These are phyloP conservation scores for Lepas anatifera DNA, from an alignment of 2,888 invertebrate species.

Conservation along the genomic window DNA sequence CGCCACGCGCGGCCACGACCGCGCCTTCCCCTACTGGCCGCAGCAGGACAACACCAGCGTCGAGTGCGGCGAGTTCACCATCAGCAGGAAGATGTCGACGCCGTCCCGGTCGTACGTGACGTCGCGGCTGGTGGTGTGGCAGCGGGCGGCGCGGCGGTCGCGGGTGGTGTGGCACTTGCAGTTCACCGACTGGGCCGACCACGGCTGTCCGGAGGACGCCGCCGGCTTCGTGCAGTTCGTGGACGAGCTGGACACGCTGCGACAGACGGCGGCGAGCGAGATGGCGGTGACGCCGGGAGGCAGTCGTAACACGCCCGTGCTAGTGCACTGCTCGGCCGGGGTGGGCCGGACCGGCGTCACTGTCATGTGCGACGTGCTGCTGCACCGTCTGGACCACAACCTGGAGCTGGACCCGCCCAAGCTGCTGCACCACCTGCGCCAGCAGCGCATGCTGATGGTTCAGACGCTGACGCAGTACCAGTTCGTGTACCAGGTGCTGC, in stretches of 20 bases:
- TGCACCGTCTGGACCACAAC: conserved; percentile 71
- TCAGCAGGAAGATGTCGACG: conserved; percentile 51
- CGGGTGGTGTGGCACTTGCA: conserved; percentile 63
- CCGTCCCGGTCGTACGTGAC: conserved; percentile 22
- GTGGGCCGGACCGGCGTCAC: conserved; percentile 65
- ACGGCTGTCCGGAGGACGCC: conserved; percentile 51
- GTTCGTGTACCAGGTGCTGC: conserved; percentile 70
- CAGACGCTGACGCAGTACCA: conserved; percentile 80
- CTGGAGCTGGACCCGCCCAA: conserved; percentile 37
- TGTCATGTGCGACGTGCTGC: conserved; percentile 61
- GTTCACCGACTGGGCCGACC: conserved; percentile 60
- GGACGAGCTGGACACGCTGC: conserved; percentile 71
- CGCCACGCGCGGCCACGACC: conserved; percentile 29
- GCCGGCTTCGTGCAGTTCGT: conserved; percentile 64
- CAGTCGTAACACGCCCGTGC: conserved; percentile 43
- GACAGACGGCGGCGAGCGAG: conserved; percentile 45
- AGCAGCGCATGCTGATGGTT: conserved; percentile 77
- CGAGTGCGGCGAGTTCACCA: conserved; percentile 44
- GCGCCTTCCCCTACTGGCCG: conserved; percentile 38
- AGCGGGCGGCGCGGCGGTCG: conserved; percentile 23
- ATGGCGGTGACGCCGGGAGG: conserved; percentile 21
- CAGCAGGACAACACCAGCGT: conserved; percentile 31
- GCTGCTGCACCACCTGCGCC: conserved; percentile 63
- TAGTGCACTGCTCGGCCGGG: conserved; percentile 65
- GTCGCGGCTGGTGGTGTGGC: conserved; percentile 23